Base-by-base conservation (phyloP, 37 sponge, comb jelly and placozoan species). In the Lycopodina hypogea region DNA sequence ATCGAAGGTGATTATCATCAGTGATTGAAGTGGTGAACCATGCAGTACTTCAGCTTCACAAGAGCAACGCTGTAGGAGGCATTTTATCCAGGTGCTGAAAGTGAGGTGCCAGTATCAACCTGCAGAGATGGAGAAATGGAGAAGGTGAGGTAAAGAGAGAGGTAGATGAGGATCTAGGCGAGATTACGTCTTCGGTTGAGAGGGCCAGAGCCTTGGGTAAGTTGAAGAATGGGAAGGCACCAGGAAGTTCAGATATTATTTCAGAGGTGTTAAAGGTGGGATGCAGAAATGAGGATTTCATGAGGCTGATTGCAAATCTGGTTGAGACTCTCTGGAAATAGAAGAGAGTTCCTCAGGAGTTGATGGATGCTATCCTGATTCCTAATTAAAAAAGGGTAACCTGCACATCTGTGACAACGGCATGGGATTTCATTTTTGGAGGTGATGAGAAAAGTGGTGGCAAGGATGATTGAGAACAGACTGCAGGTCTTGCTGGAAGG, bases 221-320 rank as follows among this genome's bases (percentile, higher is more conserved):
- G 61, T 11, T 72, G 65, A 81, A 60, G 64, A 72, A 33, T 71
- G 72, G 73, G 34, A 71, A 81, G 28, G 82, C 74, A 30, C 58
- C 62, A 56, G 82, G 82, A 3, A 81, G 34, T 34, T 81, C 82
- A 8, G 29, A 35, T 7, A 81, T 81, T 42, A 42, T n/a, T n/a
- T n/a, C n/a, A n/a, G n/a, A n/a, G n/a, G n/a, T n/a, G n/a, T n/a
- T n/a, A n/a, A n/a, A n/a, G n/a, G n/a, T n/a, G n/a, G n/a, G n/a
- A n/a, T n/a, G n/a, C n/a, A n/a, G n/a, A n/a, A n/a, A n/a, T n/a
- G n/a, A n/a, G n/a, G n/a, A n/a, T n/a, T n/a, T n/a, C n/a, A n/a
- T n/a, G n/a, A n/a, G n/a, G n/a, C n/a, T n/a, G n/a, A n/a, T n/a
- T n/a, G n/a, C n/a, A n/a, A n/a, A n/a, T n/a, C n/a, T n/a, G n/a